Base-by-base conservation (phyloP, 2,113 vertebrate species). In the Psammodynastes pulverulentus region DNA sequence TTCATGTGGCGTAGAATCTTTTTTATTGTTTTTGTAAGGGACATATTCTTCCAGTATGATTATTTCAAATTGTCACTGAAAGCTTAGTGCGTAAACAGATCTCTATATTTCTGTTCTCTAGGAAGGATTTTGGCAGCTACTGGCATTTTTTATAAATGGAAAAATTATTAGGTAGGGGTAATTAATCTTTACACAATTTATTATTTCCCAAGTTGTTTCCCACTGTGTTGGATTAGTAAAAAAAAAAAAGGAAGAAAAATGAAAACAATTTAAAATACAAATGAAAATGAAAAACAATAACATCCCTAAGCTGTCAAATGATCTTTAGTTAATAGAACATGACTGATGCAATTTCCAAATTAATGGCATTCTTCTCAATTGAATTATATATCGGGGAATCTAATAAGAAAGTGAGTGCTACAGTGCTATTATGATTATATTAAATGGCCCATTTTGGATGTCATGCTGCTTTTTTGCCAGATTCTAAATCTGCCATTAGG, bases 211-310 rank as follows among this genome's bases (percentile, higher is more conserved):
- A 89, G 8, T 91, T 51, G n/a, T 95, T 89, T 67, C 4, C 7
- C 84, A 48, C 56, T 24, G 51, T 90, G 88, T 86, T 84, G 86
- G 90, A 0, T 5, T 67, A 23, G 4, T 84, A 2, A 4, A 46
- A 79, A 52, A 52, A 52, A 72, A 87, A 88, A 87, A n/a, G 29
- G 21, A 46, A 88, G 45, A 84, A 84, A 79, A 92, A 58, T 23
- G 91, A 51, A 45, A 89, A 48, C 51, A 3, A 1, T 6, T 91
- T 85, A 89, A 89, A 54, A 0, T 49, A 52, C 85, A 93, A 95
- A 92, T 90, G 93, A 6, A 0, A 93, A 90, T 91, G 34, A 56
- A 43, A 94, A 93, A 15, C 0, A 85, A 87, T 90, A 93, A 86
- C 26, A 84, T 21, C 0, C 26, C 3, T 89, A 84, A 94, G 49